phyloP scores from a whole-genome alignment of 2,113 vertebrate species.

The Anser cygnoides region DNA sequence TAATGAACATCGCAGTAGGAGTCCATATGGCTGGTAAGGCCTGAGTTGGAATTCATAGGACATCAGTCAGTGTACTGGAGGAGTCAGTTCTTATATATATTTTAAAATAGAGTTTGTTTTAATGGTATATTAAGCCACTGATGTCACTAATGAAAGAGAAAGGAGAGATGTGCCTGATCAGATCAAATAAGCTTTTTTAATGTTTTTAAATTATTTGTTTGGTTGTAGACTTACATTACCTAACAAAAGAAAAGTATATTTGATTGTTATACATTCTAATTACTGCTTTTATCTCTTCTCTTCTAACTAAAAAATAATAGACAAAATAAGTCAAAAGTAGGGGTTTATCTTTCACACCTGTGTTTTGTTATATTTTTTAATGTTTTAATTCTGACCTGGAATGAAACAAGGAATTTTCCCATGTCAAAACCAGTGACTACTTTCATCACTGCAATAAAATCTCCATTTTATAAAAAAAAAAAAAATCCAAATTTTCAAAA shows the following conservation, averaged over 20 bases:
- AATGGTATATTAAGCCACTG: slow-evolving; percentile 30
- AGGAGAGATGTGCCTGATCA: slow-evolving; percentile 31
- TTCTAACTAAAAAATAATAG: not conserved
- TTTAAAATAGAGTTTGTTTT: slow-evolving; percentile 34
- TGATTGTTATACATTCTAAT: not conserved
- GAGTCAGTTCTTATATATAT: slow-evolving; percentile 29
- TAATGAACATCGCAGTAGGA: not conserved
- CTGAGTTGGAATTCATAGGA: slow-evolving; percentile 8
- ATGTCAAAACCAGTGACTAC: not conserved
- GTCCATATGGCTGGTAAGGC: not conserved
- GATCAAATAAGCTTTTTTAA: slow-evolving; percentile 23
- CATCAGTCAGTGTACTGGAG: not conserved
- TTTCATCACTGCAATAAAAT: not conserved
- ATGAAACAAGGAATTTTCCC: not conserved
- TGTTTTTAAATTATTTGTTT: slow-evolving; percentile 60
- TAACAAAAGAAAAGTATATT: slow-evolving; percentile 38
- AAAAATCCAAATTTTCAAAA: not conserved
- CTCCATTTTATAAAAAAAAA: not conserved
- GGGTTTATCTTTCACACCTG: not conserved
- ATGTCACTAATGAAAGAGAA: slow-evolving; percentile 59
- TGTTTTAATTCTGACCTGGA: not conserved
- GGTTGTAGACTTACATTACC: slow-evolving; percentile 2
- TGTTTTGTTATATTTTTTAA: not conserved
- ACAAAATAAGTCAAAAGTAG: not conserved
- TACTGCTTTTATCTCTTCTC: not conserved